Evolutionary conservation across 2,888 invertebrate species (phyloP).

Genomic region (Chesias legatella): DNA sequence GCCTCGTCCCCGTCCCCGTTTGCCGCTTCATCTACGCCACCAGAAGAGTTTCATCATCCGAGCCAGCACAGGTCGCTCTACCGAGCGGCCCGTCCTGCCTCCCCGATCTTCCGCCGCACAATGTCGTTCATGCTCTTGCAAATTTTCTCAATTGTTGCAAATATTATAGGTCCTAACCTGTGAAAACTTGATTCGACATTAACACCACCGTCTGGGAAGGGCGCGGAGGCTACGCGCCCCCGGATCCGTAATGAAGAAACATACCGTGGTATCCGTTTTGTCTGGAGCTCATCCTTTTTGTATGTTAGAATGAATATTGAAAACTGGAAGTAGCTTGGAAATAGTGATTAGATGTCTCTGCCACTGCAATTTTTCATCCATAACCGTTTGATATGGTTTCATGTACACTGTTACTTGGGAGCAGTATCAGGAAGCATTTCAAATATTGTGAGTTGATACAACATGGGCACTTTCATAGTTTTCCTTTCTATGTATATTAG

Average conservation of each 20-base stretch:
- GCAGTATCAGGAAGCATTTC: constrained; percentile 9
- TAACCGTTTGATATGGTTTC: constrained; percentile 23
- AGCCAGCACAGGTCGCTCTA: constrained; percentile 69
- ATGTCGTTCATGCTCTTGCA: constrained; percentile 35
- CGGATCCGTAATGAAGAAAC: constrained; percentile 46
- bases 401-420: constrained; percentile 26
- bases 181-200: constrained; percentile 78
- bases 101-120: constrained; percentile 34
- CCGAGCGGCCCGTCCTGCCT: constrained; percentile 66
- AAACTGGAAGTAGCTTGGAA: constrained; percentile 12
- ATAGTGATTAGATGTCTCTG: constrained; percentile 10
- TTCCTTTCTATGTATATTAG: constrained; percentile 17
- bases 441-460: constrained; percentile 5
- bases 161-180: constrained; percentile 61
- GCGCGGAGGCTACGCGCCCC: constrained; percentile 46
- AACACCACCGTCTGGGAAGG: constrained; percentile 66
- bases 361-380: constrained; percentile 25
- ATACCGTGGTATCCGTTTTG: constrained; percentile 35
- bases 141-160: constrained; percentile 47
- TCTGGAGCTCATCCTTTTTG: constrained; percentile 32
- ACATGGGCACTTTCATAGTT: constrained; percentile 26
- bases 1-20: constrained; percentile 51
- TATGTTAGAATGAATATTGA: constrained; percentile 25
- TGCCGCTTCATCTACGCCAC: constrained; percentile 73
- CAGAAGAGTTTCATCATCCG: constrained; percentile 48